Percentiles rank a stretch among this genome's conserved stretches.
Evolutionary conservation across 2,888 invertebrate genomes (phyloP).

Genomic region (Heliconius ismenius): DNA sequence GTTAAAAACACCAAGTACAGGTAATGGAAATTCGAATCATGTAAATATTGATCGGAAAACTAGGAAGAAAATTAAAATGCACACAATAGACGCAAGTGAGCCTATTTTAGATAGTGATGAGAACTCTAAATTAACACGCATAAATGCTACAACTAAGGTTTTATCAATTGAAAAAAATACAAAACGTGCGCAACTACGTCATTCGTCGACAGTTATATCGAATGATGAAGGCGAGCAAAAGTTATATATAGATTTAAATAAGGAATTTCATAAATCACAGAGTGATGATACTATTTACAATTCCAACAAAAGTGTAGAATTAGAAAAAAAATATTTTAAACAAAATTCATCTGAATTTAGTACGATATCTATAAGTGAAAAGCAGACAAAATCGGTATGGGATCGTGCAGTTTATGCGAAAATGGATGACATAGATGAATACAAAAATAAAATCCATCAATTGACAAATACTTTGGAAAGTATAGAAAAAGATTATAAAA

Average conservation of each 20-base stretch:
- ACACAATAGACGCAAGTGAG: neutral
- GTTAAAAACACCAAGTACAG: constrained; percentile 7
- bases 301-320: constrained; percentile 16
- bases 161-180: neutral
- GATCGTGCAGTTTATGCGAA: constrained; percentile 55
- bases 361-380: constrained; percentile 21
- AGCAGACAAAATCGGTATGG: constrained; percentile 11
- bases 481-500: constrained; percentile 67
- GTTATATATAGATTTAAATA: constrained; percentile 46
- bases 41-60: constrained; percentile 4
- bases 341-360: constrained; percentile 29
- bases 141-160: constrained; percentile 15
- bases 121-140: neutral
- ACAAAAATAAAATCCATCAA: constrained; percentile 60
- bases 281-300: constrained; percentile 54
- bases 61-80: constrained; percentile 4
- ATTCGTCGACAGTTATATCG: neutral
- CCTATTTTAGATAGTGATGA: neutral
- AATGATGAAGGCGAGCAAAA: constrained; percentile 35
- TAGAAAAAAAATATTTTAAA: constrained; percentile 32
- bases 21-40: constrained; percentile 22
- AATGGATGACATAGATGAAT: constrained; percentile 56
- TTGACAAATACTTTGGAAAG: constrained; percentile 62
- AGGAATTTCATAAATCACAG: constrained; percentile 49
- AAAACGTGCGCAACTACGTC: neutral